Evolutionary conservation across 2,797 vertebrate species (phyloP).

Genomic region (Coendou prehensilis): DNA sequence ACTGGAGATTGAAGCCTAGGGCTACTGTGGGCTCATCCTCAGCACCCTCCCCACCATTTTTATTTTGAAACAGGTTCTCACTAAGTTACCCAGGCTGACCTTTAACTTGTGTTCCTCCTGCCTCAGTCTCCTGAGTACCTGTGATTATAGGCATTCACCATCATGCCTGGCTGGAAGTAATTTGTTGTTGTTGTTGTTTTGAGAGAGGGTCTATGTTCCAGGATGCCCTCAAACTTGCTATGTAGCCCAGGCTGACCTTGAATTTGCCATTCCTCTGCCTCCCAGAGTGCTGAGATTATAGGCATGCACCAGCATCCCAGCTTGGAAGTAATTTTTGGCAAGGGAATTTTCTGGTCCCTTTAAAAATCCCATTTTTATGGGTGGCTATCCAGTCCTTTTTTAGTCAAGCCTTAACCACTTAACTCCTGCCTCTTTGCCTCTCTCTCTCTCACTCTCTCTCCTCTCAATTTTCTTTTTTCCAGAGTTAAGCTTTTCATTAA

Average conservation of each 20-base stretch:
- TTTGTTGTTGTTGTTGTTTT: background rate
- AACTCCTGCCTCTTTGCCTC: background rate
- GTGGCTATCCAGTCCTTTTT: background rate
- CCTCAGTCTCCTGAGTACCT: background rate
- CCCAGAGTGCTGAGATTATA: background rate
- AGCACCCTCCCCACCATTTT: background rate
- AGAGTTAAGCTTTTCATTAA: background rate
- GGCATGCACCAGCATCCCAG: background rate
- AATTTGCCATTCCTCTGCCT: background rate
- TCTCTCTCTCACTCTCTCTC: background rate
- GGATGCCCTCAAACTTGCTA: background rate
- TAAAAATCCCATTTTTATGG: background rate
- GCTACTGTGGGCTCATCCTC: background rate
- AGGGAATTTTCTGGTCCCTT: constrained; percentile 30
- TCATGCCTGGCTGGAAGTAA: background rate
- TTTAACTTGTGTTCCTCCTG: background rate
- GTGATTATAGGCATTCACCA: background rate
- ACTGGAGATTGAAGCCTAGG: background rate
- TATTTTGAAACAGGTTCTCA: background rate
- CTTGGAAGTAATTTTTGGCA: background rate
- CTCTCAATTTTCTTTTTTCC: background rate
- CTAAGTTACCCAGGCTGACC: background rate
- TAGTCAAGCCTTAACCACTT: background rate
- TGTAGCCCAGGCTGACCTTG: background rate
- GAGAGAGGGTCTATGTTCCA: background rate